phyloP scores from a whole-genome alignment of 1,140 invertebrate genomes.

The Hormaphis cornu region DNA sequence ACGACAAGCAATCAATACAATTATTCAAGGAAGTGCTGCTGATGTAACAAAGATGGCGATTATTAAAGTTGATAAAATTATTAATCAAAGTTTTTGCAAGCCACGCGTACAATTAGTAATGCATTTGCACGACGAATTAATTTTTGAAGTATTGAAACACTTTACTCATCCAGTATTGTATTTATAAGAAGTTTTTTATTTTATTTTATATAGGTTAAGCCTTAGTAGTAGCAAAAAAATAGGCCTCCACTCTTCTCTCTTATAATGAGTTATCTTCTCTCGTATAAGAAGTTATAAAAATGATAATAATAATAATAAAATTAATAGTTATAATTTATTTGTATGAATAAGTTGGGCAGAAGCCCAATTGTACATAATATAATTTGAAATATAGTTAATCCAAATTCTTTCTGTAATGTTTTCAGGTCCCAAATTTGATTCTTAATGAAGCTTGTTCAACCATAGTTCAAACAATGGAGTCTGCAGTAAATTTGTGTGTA shows the following conservation, averaged over 20 bases:
- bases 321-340: no score
- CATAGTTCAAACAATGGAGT: constrained; percentile 72
- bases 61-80: constrained; percentile 55
- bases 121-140: constrained; percentile 92
- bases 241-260: no score
- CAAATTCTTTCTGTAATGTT: constrained; percentile 24
- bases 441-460: constrained; percentile 53
- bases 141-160: constrained; percentile 91
- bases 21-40: constrained; percentile 89
- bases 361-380: no score
- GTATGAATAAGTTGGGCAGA: no score
- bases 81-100: constrained; percentile 35
- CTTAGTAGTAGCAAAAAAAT: no score
- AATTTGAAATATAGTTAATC: no score
- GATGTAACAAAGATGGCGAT: constrained; percentile 90
- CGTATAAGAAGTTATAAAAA: no score
- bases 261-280: no score
- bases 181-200: no score
- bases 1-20: constrained; percentile 89
- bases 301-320: no score
- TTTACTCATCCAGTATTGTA: no score
- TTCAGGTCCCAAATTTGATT: constrained; percentile 46
- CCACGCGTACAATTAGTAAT: constrained; percentile 56
- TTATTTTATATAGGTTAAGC: no score
- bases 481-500: constrained; percentile 59